Percentiles rank a stretch among this genome's conserved stretches.
These are phyloP conservation scores for Amblyteles armatorius DNA, from an alignment of 2,888 invertebrate species.

Conservation along the genomic window DNA sequence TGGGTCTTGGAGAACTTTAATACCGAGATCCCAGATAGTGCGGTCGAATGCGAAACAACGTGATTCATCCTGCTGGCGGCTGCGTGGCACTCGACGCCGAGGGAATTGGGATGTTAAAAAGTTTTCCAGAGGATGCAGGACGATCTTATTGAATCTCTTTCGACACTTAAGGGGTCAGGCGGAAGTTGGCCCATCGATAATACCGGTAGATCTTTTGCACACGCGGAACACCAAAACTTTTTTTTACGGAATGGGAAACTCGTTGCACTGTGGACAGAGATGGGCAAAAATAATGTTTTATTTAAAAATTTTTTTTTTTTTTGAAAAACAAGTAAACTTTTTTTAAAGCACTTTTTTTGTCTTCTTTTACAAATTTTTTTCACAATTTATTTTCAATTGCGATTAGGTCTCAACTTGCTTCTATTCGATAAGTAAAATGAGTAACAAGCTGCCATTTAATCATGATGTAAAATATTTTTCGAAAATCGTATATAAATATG, in stretches of 20 bases:
- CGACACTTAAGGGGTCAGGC: background rate
- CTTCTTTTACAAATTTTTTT: background rate
- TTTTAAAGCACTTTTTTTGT: background rate
- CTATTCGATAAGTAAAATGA: background rate
- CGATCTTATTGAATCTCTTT: background rate
- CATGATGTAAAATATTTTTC: background rate
- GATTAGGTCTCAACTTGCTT: background rate
- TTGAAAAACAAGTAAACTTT: background rate
- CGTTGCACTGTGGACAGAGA: constrained; percentile 11
- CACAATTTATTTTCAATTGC: background rate
- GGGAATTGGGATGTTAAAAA: constrained; percentile 10
- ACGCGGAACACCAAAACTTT: background rate
- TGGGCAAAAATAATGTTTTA: background rate
- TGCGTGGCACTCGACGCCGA: background rate
- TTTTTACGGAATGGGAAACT: background rate
- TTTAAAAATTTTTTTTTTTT: background rate
- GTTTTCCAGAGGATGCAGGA: constrained; percentile 6
- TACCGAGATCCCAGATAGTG: constrained; percentile 22
- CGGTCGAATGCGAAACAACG: constrained; percentile 1
- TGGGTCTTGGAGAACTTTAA: background rate
- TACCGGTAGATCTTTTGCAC: background rate
- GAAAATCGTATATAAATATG: background rate
- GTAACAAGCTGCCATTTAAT: background rate
- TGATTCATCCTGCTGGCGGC: constrained; percentile 35
- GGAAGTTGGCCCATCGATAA: background rate